Conservation (phyloP, 2,113 vertebrate genomes). For the Rissa tridactyla region DNA sequence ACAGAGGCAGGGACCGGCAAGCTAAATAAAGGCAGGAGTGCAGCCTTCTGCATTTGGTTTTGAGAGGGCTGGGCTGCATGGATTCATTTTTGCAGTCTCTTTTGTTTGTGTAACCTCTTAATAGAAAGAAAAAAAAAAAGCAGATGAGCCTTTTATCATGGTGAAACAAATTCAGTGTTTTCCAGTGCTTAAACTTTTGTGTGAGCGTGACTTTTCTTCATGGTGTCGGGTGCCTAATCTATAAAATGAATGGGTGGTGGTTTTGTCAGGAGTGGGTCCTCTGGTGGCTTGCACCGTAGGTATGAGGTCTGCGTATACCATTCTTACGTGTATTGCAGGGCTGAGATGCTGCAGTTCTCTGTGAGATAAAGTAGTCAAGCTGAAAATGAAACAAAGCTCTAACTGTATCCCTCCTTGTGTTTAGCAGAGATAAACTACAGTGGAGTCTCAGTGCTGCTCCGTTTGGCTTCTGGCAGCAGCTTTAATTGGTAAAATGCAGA, state of each 20-base stretch:
- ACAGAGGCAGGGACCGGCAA: neutral
- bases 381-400: conserved; percentile 78
- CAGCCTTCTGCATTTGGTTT: neutral
- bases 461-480: conserved; percentile 87
- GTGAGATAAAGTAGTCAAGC: conserved; percentile 77
- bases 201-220: neutral
- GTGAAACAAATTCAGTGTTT: neutral
- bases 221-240: conserved; percentile 10
- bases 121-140: neutral
- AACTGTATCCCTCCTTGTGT: conserved; percentile 82
- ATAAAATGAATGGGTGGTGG: conserved; percentile 34
- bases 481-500: conserved; percentile 99
- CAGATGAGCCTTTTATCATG: neutral
- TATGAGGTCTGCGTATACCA: conserved; percentile 37
- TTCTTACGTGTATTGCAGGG: conserved; percentile 44
- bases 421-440: conserved; percentile 88
- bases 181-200: neutral
- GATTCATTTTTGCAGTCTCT: neutral
- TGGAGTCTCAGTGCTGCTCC: conserved; percentile 78
- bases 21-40: neutral
- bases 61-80: neutral
- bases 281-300: conserved; percentile 45
- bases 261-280: conserved; percentile 31
- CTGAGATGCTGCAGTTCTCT: conserved; percentile 71
- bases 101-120: neutral